These are phyloP conservation scores for Sclerurus mexicanus DNA, from an alignment of 2,113 vertebrate species.

Conservation along the genomic window DNA sequence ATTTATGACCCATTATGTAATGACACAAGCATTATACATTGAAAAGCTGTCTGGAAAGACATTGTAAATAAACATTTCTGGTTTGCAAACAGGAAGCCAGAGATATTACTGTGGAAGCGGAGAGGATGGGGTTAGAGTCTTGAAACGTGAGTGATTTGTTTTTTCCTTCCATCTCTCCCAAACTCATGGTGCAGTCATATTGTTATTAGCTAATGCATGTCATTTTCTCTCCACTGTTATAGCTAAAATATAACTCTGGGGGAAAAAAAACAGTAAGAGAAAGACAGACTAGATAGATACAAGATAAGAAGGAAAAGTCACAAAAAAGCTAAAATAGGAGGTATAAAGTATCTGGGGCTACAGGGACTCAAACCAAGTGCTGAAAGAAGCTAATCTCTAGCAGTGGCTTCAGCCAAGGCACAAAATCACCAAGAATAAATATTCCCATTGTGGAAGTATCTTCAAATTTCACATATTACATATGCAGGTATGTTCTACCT, in stretches of 20 bases:
- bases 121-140: conserved; percentile 49
- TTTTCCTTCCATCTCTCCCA: conserved; percentile 34
- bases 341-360: not conserved
- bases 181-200: not conserved
- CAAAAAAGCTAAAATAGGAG: not conserved
- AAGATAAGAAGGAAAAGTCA: not conserved
- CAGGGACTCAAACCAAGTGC: not conserved
- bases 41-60: conserved; percentile 8
- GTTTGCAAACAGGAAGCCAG: conserved; percentile 31
- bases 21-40: not conserved
- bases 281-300: not conserved
- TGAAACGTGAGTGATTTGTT: conserved; percentile 20
- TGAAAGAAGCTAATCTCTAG: not conserved
- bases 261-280: not conserved
- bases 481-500: not conserved
- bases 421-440: not conserved
- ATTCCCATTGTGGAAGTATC: not conserved
- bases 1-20: conserved; percentile 15
- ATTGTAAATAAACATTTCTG: conserved; percentile 39
- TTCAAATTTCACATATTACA: not conserved
- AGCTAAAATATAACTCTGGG: not conserved
- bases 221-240: not conserved
- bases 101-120: conserved; percentile 7
- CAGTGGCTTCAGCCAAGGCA: not conserved
- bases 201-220: conserved; percentile 35